Conservation (phyloP, 2,888 invertebrate species). For the Pachydiplax longipennis region DNA sequence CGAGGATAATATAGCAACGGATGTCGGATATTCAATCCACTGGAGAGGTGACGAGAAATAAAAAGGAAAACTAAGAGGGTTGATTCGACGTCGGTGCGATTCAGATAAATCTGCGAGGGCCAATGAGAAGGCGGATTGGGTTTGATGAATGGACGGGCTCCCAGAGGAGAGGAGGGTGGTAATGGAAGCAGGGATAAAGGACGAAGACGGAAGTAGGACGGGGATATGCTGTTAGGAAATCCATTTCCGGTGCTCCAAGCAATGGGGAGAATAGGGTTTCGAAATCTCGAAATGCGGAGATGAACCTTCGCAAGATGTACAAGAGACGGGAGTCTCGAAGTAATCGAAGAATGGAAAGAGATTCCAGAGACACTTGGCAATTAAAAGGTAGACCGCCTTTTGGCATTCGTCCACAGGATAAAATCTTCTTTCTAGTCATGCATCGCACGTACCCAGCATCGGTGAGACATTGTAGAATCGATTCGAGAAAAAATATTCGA, state of each 20-base stretch:
- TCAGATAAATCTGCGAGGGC: background rate
- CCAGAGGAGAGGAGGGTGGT: background rate
- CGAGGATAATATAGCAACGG: too few relatives aligned
- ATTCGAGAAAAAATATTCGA: too few relatives aligned
- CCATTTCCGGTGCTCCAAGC: conserved; percentile 10
- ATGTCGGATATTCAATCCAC: background rate
- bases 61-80: background rate
- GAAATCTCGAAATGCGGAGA: background rate
- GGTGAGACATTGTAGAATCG: too few relatives aligned
- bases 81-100: background rate
- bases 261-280: background rate
- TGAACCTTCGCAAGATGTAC: background rate
- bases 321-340: too few relatives aligned
- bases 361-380: too few relatives aligned
- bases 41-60: background rate
- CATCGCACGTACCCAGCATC: too few relatives aligned
- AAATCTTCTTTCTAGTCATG: too few relatives aligned
- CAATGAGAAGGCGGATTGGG: background rate
- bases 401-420: too few relatives aligned
- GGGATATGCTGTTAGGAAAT: conserved; percentile 17
- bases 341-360: too few relatives aligned
- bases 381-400: too few relatives aligned
- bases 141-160: conserved; percentile 18
- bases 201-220: background rate
- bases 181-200: background rate